Evolutionary conservation across 2,797 vertebrate species (phyloP).

Genomic region (Apodemus agrarius): DNA sequence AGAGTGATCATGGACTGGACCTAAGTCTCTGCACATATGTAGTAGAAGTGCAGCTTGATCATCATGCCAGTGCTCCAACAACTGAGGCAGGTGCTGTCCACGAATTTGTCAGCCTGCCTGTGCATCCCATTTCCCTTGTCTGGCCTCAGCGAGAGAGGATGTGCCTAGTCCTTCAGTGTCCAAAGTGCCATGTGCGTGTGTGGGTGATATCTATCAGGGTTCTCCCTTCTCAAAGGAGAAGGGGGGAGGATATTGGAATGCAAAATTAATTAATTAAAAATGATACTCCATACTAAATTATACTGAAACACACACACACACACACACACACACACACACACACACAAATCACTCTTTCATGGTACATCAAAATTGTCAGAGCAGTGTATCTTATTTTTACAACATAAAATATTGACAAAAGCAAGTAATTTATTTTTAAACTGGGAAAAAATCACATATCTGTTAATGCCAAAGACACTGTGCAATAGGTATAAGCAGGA

Average conservation of each 20-base stretch:
- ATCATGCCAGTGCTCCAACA: neutral
- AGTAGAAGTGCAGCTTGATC: neutral
- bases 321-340: no score
- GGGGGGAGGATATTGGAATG: neutral
- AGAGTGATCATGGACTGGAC: neutral
- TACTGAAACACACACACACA: neutral
- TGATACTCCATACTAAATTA: neutral
- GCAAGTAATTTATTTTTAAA: neutral
- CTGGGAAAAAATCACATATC: neutral
- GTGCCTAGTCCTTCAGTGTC: neutral
- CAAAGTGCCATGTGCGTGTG: neutral
- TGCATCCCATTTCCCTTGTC: neutral
- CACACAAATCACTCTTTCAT: no score
- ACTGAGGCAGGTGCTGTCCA: neutral
- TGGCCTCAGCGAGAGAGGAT: neutral
- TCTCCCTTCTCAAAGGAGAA: neutral
- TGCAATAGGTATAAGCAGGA: neutral
- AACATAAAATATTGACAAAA: neutral
- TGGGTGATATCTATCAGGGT: neutral
- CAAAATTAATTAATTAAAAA: neutral
- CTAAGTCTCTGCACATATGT: neutral
- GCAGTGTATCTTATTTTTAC: neutral
- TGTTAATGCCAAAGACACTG: neutral
- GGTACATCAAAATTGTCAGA: neutral
- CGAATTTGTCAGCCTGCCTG: neutral